Base-by-base conservation (phyloP, 2,797 vertebrate species). In the Leucoraja ocellata region DNA sequence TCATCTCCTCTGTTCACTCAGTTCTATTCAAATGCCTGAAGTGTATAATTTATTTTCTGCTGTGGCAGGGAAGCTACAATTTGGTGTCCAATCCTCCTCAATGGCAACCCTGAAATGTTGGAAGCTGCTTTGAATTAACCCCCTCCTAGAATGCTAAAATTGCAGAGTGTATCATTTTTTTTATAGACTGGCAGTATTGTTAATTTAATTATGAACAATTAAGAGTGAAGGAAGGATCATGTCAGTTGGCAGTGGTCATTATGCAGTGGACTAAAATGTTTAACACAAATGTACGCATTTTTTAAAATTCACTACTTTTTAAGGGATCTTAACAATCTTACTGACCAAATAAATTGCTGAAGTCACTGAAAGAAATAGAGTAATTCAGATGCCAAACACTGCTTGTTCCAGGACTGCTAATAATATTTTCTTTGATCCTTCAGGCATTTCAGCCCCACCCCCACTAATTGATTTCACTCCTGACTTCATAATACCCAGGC, bases 61-160 rank as follows among this genome's bases (percentile, higher is more conserved):
- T 88, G n/a, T 88, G 84, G 63, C 84, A 65, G 63, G n/a, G 63
- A 63, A 68, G 8, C 84, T 68, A 36, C 7, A 63, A 88, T 68
- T 68, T 36, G 32, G 61, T 68, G 32, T 68, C n/a, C 28, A 88
- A 36, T 68, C 61, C 63, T 88, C 68, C 63, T 68, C 4, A n/a
- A 68, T 68, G n/a, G 63, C 63, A 88, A 88, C 28, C 63, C 63
- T 68, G 61, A 88, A 68, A 88, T 21, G 61, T 88, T 88, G 63
- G 84, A 88, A 88, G 84, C 14, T 68, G 16, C n/a, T 88, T 9
- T 16, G n/a, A 88, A 36, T 68, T 88, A 88, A 88, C 84, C n/a
- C n/a, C 16, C n/a, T 88, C 63, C 84, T 61, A 25, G 4, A 86
- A 63, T 61, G 28, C 84, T 36, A 68, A 36, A 10, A 18, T 21